phyloP scores from a whole-genome alignment of 2,113 vertebrate genomes.

The Telmatochromis brichardi region DNA sequence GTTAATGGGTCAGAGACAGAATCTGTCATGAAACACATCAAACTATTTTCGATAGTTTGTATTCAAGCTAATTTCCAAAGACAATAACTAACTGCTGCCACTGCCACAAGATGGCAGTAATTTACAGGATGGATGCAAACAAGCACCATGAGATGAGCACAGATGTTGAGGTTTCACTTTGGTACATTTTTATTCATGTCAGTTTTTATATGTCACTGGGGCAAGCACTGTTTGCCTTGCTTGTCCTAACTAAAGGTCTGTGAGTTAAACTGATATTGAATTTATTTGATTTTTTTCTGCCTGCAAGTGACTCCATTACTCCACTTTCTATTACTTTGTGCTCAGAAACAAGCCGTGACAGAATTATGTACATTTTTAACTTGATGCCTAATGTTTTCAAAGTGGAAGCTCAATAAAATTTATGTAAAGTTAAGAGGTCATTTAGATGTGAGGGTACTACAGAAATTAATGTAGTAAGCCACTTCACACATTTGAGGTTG shows the following conservation, averaged over 20 bases:
- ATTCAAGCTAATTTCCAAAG: not conserved
- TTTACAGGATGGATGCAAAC: not conserved
- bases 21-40: not conserved
- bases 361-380: not conserved
- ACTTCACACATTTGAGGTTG: not conserved
- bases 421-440: not conserved
- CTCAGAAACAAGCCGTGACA: not conserved
- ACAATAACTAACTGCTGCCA: not conserved
- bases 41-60: not conserved
- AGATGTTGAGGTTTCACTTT: not conserved
- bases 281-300: not conserved
- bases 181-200: too few relatives aligned
- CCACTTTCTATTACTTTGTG: not conserved
- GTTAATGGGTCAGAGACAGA: not conserved
- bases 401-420: not conserved
- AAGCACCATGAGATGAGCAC: not conserved
- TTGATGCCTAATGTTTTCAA: not conserved
- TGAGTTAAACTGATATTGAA: not conserved
- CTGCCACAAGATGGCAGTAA: not conserved
- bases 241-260: not conserved
- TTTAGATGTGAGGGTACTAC: not conserved
- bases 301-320: not conserved
- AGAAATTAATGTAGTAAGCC: not conserved
- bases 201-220: not conserved
- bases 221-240: not conserved